These are phyloP conservation scores for Luidia sarsii DNA, from an alignment of 53 echinoderm and acorn worm species.

Conservation along the genomic window DNA sequence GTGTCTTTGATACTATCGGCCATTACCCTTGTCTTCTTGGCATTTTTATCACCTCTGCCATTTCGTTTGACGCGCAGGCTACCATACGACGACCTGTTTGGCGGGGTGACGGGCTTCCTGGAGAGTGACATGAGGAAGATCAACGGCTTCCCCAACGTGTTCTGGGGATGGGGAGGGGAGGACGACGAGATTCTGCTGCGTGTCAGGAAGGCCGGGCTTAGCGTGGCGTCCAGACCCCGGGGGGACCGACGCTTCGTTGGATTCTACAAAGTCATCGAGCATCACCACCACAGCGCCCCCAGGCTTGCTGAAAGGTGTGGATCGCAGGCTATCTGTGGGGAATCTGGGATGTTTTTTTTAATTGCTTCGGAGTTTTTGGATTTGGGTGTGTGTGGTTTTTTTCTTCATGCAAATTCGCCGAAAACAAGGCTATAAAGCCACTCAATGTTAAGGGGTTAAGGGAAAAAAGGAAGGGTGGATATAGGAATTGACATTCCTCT, in stretches of 20 bases:
- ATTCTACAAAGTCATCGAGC: conserved; percentile 77
- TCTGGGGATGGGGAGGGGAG: conserved; percentile 79
- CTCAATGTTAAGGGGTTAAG: too few relatives aligned
- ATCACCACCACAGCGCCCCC: conserved; percentile 81
- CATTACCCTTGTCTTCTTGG: too few relatives aligned
- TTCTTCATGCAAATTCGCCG: too few relatives aligned
- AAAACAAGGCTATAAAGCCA: too few relatives aligned
- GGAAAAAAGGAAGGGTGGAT: too few relatives aligned
- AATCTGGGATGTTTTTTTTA: neutral
- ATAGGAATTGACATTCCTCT: too few relatives aligned
- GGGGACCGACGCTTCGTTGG: conserved; percentile 58
- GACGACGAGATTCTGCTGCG: conserved; percentile 82
- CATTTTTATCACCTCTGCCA: too few relatives aligned
- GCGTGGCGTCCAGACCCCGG: neutral
- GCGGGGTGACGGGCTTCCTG: conserved; percentile 62
- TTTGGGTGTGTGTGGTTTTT: neutral
- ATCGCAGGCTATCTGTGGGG: neutral
- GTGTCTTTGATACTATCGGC: too few relatives aligned
- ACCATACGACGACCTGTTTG: conserved; percentile 41
- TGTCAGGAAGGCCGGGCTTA: neutral
- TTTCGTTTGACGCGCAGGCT: too few relatives aligned
- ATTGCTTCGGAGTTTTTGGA: neutral
- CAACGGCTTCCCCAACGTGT: conserved; percentile 70
- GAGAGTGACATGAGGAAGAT: conserved; percentile 25
- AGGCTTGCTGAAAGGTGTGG: conserved; percentile 1